A percentile compares a stretch with the other conserved stretches of the same genome.
These are phyloP conservation scores for Triops cancriformis DNA, from an alignment of 1,140 invertebrate species.

Conservation along the genomic window DNA sequence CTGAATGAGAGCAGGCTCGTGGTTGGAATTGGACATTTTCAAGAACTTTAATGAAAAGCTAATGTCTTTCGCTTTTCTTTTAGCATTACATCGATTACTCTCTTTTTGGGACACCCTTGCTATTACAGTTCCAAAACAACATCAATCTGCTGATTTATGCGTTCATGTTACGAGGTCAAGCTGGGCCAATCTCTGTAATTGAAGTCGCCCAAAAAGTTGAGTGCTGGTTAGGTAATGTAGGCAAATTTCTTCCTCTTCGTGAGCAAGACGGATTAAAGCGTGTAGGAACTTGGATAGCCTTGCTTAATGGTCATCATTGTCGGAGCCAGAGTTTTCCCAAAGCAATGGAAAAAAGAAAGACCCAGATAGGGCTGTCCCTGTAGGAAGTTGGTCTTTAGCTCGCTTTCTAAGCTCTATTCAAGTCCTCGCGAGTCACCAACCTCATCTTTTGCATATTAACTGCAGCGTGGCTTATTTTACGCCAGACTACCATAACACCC, in stretches of 20 bases:
- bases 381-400: slow-evolving; percentile 6
- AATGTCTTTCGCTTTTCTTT: no score
- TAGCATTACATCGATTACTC: no score
- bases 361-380: not conserved
- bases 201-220: not conserved
- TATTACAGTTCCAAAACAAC: not conserved
- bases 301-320: slow-evolving; percentile 4
- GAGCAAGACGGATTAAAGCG: not conserved
- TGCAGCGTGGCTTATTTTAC: slow-evolving; percentile 7
- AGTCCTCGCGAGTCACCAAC: not conserved
- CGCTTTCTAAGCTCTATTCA: not conserved
- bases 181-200: not conserved
- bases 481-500: not conserved
- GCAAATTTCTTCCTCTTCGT: slow-evolving; percentile 6
- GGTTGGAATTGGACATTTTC: no score
- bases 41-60: no score
- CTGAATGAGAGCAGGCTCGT: no score
- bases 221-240: not conserved
- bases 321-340: not conserved
- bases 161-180: not conserved
- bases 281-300: slow-evolving; percentile 2
- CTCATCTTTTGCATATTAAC: slow-evolving; percentile 14
- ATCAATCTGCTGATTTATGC: not conserved
- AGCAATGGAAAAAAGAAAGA: not conserved
- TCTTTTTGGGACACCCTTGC: no score